phyloP scores from a whole-genome alignment of 2,113 vertebrate genomes.

The Tachuris rubrigastra region DNA sequence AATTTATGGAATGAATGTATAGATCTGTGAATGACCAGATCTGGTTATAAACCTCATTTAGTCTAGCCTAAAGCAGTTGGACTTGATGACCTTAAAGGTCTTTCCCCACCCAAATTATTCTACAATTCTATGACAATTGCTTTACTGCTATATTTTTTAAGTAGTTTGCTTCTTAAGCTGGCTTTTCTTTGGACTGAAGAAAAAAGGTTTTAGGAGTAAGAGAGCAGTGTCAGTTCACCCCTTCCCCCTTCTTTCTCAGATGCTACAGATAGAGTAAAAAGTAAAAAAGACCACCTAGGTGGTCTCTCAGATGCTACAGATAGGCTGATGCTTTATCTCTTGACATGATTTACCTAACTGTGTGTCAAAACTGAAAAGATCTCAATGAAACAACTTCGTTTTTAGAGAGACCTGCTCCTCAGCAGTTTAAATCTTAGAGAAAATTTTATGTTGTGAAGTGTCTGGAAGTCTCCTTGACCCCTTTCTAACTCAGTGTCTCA shows the following conservation, averaged over 20 bases:
- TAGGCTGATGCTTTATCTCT: neutral
- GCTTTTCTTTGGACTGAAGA: neutral
- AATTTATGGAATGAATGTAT: neutral
- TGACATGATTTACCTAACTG: neutral
- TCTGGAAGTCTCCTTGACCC: neutral
- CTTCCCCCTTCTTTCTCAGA: rapidly evolving
- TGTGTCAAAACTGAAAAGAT: constrained; percentile 5
- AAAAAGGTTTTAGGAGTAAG: neutral
- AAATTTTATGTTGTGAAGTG: neutral
- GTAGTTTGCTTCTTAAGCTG: neutral
- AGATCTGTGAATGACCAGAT: neutral
- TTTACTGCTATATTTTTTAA: neutral
- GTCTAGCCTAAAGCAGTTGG: neutral
- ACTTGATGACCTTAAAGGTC: neutral
- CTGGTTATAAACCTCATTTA: neutral
- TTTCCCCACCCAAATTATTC: neutral
- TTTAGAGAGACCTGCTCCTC: neutral
- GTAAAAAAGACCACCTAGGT: no score
- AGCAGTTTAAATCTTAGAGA: neutral
- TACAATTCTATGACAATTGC: neutral
- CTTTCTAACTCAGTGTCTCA: neutral
- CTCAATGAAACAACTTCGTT: neutral
- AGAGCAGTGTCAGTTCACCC: neutral
- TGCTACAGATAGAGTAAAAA: neutral
- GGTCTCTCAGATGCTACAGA: rapidly evolving